phyloP scores from a whole-genome alignment of 2,113 vertebrate genomes.

The Mirounga angustirostris region DNA sequence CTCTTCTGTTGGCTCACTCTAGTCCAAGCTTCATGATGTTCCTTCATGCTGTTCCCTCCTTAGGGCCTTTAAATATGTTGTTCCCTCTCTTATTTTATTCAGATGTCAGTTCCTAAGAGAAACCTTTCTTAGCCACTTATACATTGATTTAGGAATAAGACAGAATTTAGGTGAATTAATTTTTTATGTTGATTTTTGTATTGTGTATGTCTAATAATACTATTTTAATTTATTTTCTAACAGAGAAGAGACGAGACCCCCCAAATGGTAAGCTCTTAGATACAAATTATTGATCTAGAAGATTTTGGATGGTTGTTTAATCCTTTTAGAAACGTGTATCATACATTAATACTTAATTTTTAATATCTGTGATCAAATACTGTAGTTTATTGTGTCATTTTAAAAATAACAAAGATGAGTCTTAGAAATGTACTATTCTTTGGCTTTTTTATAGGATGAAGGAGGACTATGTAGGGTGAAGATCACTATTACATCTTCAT shows the following conservation, averaged over 20 bases:
- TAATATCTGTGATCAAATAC: conserved; percentile 22
- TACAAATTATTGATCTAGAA: conserved; percentile 47
- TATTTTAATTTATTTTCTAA: conserved; percentile 76
- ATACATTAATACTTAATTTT: conserved; percentile 36
- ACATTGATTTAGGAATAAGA: not conserved
- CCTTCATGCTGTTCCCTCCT: not conserved
- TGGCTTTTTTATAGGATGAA: not conserved
- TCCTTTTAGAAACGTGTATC: conserved; percentile 28
- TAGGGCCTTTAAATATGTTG: not conserved
- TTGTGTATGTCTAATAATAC: conserved; percentile 62
- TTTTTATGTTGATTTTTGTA: conserved; percentile 39
- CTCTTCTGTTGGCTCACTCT: not conserved
- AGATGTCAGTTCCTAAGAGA: conserved; percentile 51
- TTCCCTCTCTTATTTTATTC: not conserved
- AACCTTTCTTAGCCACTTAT: not conserved
- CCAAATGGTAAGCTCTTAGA: conserved; percentile 83
- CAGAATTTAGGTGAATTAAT: conserved; percentile 32
- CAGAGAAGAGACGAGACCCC: conserved; percentile 83
- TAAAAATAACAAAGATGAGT: conserved; percentile 33
- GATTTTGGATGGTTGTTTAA: conserved; percentile 48
- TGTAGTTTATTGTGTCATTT: conserved; percentile 32
- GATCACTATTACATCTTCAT: not conserved
- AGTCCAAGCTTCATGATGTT: not conserved
- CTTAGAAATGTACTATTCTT: conserved; percentile 20
- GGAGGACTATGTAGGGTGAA: not conserved